Evolutionary conservation across 2,888 invertebrate genomes (phyloP), one percentile per base, ranked within the genome.

Genomic region (Eucriotettix oculatus): DNA sequence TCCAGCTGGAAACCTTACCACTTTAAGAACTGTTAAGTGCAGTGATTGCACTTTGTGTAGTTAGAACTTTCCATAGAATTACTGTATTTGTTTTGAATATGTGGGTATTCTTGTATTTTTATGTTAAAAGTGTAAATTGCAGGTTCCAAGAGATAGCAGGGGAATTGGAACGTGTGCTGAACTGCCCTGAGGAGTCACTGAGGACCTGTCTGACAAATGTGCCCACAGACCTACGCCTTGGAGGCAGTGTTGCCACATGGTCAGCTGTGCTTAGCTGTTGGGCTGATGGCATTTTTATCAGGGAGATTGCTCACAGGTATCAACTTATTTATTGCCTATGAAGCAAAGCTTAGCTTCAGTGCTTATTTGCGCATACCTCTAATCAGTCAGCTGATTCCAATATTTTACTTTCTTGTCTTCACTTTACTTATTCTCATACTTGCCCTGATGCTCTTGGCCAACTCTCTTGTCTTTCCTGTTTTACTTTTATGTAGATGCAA

Each of bases 121-220:
- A 29, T 29, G 29, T 29, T 5, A 29, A 29, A 29, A 29, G 29
- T 29, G 7, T 29, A 5, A 29, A 58, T 67, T 68, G 44, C 65
- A 78, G 93, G 66, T 95, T 93, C 76, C 95, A 95, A 78, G 91
- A 94, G 76, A 90, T 96, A 70, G 92, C 90, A 59, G 87, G 87
- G 66, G 75, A 64, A 9, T 67, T 72, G 17, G 74, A 74, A 58
- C 67, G 68, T 44, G 62, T 61, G 69, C 68, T 43, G 65, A 29
- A 7, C 29, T 29, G 3, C 29, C 29, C 2, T 29, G 59, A 58
- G 57, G 16, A 55, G 29, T 10, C 40, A n/a, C 11, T 55, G 41
- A 14, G 40, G 40, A 42, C n/a, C 12, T 55, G 14, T 29, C 42
- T 3, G n/a, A n/a, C n/a, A 42, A 16, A 14, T 54, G 58, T 14